These are phyloP conservation scores for Antheraea assamensis DNA, from an alignment of 2,888 invertebrate genomes.

Conservation along the genomic window DNA sequence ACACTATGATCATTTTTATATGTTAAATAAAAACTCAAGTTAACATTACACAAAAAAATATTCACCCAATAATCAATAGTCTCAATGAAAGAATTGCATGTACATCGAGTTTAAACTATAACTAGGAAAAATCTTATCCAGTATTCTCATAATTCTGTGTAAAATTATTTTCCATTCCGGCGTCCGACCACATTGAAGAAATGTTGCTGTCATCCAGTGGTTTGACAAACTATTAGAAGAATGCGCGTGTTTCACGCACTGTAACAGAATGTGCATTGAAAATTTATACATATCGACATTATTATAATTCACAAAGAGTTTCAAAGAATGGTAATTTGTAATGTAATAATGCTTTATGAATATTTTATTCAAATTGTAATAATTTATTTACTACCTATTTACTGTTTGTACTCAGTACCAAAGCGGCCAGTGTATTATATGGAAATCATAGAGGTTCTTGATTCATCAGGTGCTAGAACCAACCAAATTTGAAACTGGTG, in stretches of 20 bases:
- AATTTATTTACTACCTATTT: too few relatives aligned
- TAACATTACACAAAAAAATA: background rate
- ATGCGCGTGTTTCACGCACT: slow-evolving; percentile 20
- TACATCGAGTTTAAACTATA: background rate
- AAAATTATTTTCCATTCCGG: slow-evolving; percentile 12
- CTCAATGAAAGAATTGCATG: background rate
- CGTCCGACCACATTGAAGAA: slow-evolving; percentile 36
- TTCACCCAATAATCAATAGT: background rate
- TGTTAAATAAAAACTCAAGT: background rate
- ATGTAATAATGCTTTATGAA: too few relatives aligned
- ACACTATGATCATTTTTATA: background rate
- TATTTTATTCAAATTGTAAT: too few relatives aligned
- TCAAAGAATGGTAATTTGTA: too few relatives aligned
- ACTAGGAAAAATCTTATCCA: background rate
- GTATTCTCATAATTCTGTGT: slow-evolving; percentile 4
- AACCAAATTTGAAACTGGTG: too few relatives aligned
- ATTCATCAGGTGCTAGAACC: too few relatives aligned
- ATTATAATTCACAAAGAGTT: background rate
- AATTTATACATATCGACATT: background rate
- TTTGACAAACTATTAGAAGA: slow-evolving; percentile 35
- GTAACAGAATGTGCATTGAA: background rate
- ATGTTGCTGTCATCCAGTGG: slow-evolving; percentile 29
- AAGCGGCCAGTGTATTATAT: too few relatives aligned
- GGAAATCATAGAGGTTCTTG: too few relatives aligned
- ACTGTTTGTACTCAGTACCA: too few relatives aligned